Percentiles rank a stretch among this genome's conserved stretches.
Evolutionary conservation across 2,888 invertebrate species (phyloP).

Genomic region (Pheosia tremula): DNA sequence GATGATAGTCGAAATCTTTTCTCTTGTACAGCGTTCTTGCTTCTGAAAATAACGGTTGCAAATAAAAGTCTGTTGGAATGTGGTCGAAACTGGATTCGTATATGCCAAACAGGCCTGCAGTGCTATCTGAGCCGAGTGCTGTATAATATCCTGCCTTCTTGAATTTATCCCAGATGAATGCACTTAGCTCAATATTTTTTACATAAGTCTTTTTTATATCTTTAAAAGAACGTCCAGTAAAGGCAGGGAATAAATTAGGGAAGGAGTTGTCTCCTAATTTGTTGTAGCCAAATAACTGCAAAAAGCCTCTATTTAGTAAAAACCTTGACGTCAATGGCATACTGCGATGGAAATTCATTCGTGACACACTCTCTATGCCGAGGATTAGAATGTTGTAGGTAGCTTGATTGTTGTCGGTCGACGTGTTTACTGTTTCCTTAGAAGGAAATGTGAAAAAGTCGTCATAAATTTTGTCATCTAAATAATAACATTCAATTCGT

Average conservation of each 20-base stretch:
- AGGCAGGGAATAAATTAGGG: constrained; percentile 92
- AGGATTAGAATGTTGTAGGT: constrained; percentile 88
- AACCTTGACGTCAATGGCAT: constrained; percentile 88
- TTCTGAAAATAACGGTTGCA: constrained; percentile 88
- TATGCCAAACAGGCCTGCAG: constrained; percentile 54
- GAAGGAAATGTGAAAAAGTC: constrained; percentile 41
- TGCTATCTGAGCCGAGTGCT: constrained; percentile 91
- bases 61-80: constrained; percentile 92
- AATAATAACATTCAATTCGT: constrained; percentile 85
- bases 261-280: constrained; percentile 97
- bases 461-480: constrained; percentile 54
- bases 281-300: constrained; percentile 94
- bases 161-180: constrained; percentile 92
- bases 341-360: constrained; percentile 92
- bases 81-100: constrained; percentile 76
- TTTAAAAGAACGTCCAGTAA: constrained; percentile 87
- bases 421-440: constrained; percentile 6
- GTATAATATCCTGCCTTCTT: constrained; percentile 88
- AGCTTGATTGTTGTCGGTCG: constrained; percentile 5
- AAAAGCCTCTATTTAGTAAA: constrained; percentile 83
- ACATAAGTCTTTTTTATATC: constrained; percentile 86
- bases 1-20: constrained; percentile 82
- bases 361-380: constrained; percentile 93
- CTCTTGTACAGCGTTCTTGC: constrained; percentile 85
- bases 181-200: constrained; percentile 85